Evolutionary conservation across 2,888 invertebrate genomes (phyloP), one percentile per base, ranked within the genome.

Genomic region (Drosophila paranaensis): DNA sequence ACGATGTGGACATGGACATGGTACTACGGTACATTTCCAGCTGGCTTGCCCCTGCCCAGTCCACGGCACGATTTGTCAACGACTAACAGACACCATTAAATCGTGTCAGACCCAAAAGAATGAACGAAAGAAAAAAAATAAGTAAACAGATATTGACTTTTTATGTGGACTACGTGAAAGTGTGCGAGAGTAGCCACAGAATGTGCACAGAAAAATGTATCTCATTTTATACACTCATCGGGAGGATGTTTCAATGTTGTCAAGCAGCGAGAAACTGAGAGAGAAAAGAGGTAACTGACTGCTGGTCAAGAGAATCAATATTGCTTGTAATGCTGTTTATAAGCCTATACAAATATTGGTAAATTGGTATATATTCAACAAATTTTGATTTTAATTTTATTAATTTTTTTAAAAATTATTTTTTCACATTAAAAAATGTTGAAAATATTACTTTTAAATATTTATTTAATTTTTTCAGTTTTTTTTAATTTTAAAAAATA

Each of bases 121-220:
- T 20, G 14, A 25, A 27, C 27, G n/a, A n/a, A 25, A 37, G 1
- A 25, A 70, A 30, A 48, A 16, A 16, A 25, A 20, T 2, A 20
- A 20, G n/a, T 3, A 33, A 79, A 65, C 73, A 64, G 54, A 88
- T 79, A 90, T 88, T 82, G 90, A 63, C 90, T 90, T 84, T 84
- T 84, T 90, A 84, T 88, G 89, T 74, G 62, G 57, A 64, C 79
- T 75, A 82, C 90, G 90, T 84, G 82, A 60, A 84, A 69, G 72
- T 70, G 67, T 66, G 60, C 40, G 64, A 40, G 35, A 70, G 58
- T 53, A 54, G 45, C 56, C 51, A 62, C 64, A 63, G 39, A 35
- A 35, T 62, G 51, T 54, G 27, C 20, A 46, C 54, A 54, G 27
- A 54, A 27, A 27, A 33, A 33, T 50, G 0, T 50, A 33, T 50